Conservation (phyloP, 37 sponge, comb jelly and placozoan genomes). For the Axinella damicornis region DNA sequence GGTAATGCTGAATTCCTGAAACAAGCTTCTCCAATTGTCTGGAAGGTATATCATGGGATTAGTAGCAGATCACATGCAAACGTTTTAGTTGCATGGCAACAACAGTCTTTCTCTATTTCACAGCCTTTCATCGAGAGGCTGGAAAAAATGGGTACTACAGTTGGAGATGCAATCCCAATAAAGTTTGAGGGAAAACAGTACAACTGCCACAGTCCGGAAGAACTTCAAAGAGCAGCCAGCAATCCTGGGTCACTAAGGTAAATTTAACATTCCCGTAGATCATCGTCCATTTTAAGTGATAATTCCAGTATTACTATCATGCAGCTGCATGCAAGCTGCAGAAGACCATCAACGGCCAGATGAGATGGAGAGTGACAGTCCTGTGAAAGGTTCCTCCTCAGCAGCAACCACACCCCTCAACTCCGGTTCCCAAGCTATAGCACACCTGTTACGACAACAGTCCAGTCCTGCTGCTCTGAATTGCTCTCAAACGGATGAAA, state of each 20-base stretch:
- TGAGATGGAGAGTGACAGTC: neutral
- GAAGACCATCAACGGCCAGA: neutral
- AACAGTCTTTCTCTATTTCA: neutral
- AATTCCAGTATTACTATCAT: too few relatives aligned
- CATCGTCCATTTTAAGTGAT: too few relatives aligned
- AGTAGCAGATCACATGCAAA: neutral
- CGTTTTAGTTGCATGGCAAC: neutral
- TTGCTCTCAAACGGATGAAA: neutral
- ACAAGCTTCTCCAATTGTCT: neutral
- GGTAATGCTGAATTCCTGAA: slow-evolving; percentile 14
- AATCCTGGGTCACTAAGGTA: neutral
- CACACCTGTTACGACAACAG: neutral
- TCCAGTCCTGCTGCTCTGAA: slow-evolving; percentile 18
- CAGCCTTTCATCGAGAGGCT: neutral
- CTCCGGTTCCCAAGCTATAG: neutral
- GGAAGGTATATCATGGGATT: slow-evolving; percentile 16
- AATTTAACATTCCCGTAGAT: neutral
- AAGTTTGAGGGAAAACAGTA: neutral
- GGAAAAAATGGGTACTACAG: neutral
- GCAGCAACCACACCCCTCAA: neutral
- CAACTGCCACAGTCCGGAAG: neutral
- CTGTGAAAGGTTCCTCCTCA: neutral
- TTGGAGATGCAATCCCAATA: neutral
- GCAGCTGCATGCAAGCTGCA: neutral
- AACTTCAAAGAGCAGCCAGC: neutral